Percentiles rank a stretch among this genome's conserved stretches.
phyloP scores from a whole-genome alignment of 2,888 invertebrate species.

The Sesia bembeciformis region DNA sequence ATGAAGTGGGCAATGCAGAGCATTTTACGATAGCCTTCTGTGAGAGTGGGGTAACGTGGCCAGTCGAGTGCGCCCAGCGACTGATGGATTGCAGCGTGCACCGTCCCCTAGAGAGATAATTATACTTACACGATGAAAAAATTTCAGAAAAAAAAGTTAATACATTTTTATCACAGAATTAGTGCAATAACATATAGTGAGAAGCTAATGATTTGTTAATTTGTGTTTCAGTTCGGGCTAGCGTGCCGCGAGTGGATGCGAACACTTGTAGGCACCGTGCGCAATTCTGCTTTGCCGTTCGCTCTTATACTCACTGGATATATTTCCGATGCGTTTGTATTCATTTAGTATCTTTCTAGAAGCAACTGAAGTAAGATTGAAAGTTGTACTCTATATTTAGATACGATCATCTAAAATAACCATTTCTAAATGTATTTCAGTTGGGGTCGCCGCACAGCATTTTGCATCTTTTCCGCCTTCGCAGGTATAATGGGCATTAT shows the following conservation, averaged over 20 bases:
- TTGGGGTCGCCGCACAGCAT: slow-evolving; percentile 70
- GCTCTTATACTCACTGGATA: slow-evolving; percentile 80
- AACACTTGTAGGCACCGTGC: slow-evolving; percentile 81
- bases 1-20: no score
- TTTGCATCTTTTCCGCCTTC: slow-evolving; percentile 60
- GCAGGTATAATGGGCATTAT: slow-evolving; percentile 65
- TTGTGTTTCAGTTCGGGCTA: slow-evolving; percentile 71
- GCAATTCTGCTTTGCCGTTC: slow-evolving; percentile 80
- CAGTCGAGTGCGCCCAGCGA: no score
- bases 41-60: no score
- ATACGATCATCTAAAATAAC: no score
- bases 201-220: neutral
- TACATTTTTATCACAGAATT: no score
- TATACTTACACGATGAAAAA: no score
- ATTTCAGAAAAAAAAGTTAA: no score
- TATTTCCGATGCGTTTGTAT: slow-evolving; percentile 76
- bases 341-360: neutral
- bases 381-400: neutral
- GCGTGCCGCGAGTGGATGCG: slow-evolving; percentile 82
- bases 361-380: neutral
- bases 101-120: no score
- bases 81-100: no score
- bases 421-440: slow-evolving; percentile 20
- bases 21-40: no score
- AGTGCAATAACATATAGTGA: no score